Conservation (phyloP, 2,113 vertebrate species). For the Scartelaos histophorus region DNA sequence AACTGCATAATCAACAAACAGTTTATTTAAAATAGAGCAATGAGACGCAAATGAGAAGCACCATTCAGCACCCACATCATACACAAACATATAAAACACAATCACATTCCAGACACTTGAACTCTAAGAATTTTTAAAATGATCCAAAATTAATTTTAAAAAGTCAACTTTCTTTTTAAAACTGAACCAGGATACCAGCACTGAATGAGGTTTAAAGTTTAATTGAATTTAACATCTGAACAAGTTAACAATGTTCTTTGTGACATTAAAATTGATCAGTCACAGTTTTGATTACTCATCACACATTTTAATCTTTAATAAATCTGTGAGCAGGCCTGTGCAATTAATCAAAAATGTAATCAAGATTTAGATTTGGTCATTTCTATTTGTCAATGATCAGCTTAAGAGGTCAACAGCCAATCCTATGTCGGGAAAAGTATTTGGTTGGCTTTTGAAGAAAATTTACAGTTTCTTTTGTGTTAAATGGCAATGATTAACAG, state of each 20-base stretch:
- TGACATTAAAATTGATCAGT: not conserved
- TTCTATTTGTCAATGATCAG: too few relatives aligned
- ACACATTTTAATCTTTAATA: not conserved
- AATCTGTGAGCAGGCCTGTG: not conserved
- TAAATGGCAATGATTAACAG: too few relatives aligned
- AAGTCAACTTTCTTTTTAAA: not conserved
- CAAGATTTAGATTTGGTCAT: too few relatives aligned
- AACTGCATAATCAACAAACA: conserved; percentile 31
- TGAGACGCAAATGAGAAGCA: conserved; percentile 8
- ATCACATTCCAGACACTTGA: conserved; percentile 2
- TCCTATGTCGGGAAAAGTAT: too few relatives aligned
- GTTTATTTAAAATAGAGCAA: conserved; percentile 31
- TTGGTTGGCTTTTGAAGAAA: too few relatives aligned
- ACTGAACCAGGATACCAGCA: too few relatives aligned
- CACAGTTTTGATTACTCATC: not conserved
- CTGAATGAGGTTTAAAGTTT: not conserved
- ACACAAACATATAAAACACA: conserved; percentile 26
- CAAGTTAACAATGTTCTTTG: not conserved
- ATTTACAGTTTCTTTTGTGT: too few relatives aligned
- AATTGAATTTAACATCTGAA: not conserved
- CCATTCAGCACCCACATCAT: conserved; percentile 40
- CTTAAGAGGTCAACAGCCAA: too few relatives aligned
- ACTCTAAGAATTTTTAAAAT: not conserved
- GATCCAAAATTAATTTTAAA: not conserved
- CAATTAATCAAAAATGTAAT: too few relatives aligned